Conservation (phyloP, 1,140 invertebrate genomes). For the Semibalanus balanoides region DNA sequence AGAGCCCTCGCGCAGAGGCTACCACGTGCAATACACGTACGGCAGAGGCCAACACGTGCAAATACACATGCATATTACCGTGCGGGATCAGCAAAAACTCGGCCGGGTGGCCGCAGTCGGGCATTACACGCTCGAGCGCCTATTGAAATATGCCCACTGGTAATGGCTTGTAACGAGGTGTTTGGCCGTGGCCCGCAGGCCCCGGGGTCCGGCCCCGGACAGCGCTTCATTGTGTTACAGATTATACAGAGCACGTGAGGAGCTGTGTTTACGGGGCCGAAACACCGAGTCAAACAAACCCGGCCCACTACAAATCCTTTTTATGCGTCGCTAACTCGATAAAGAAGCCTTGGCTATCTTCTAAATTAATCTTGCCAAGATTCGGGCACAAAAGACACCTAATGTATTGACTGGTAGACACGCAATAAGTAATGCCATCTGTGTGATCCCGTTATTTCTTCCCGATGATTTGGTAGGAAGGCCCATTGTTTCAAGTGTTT, state of each 20-base stretch:
- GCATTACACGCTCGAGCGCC: too few species aligned
- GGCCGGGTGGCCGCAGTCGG: too few species aligned
- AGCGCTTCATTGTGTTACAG: background rate
- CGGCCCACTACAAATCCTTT: background rate
- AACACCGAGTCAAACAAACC: background rate
- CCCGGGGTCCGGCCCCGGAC: too few species aligned
- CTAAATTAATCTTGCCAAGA: too few species aligned
- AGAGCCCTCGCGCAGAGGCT: too few species aligned
- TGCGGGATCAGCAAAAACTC: too few species aligned
- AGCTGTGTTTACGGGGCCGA: background rate
- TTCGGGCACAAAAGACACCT: background rate
- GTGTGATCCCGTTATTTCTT: too few species aligned
- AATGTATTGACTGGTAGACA: background rate
- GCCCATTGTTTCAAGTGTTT: background rate
- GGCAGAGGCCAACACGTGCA: too few species aligned
- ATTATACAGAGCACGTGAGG: background rate
- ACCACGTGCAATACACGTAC: too few species aligned
- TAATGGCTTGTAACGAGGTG: constrained; percentile 1
- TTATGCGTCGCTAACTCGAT: background rate
- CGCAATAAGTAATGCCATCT: background rate
- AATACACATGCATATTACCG: too few species aligned
- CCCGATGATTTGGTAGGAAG: background rate
- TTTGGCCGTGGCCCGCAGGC: background rate
- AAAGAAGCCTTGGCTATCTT: too few species aligned
- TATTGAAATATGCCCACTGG: background rate